A percentile compares a stretch with the other conserved stretches of the same genome.
Evolutionary conservation across 2,113 vertebrate genomes (phyloP).

Genomic region (Collichthys lucidus): DNA sequence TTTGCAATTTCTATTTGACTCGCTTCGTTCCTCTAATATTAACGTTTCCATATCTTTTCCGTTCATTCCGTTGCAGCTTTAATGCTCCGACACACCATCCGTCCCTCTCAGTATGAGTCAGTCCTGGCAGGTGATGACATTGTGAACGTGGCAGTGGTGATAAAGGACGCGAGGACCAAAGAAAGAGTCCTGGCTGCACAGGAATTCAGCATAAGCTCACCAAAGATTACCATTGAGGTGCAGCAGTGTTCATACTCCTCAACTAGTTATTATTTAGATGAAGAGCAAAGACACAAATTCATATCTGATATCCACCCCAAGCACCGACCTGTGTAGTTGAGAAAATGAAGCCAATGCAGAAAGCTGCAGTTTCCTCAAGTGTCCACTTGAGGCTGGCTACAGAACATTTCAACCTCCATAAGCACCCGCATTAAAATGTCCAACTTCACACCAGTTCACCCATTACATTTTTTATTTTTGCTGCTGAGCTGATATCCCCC

Average conservation of each 20-base stretch:
- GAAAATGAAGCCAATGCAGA: too few species aligned
- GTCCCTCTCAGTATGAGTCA: constrained; percentile 49
- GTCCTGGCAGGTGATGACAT: constrained; percentile 52
- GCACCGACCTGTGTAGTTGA: too few species aligned
- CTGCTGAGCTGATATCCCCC: too few species aligned
- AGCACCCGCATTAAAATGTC: too few species aligned
- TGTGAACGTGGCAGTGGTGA: constrained; percentile 69
- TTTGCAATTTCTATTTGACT: background rate
- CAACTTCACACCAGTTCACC: too few species aligned
- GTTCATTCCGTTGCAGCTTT: constrained; percentile 38
- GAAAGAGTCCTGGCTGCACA: constrained; percentile 60
- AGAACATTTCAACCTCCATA: too few species aligned
- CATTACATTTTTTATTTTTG: too few species aligned
- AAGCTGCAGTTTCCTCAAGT: too few species aligned
- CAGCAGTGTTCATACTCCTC: background rate
- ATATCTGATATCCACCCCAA: too few species aligned
- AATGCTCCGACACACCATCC: constrained; percentile 50
- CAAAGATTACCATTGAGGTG: constrained; percentile 64
- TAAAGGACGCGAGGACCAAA: constrained; percentile 60
- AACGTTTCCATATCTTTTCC: background rate
- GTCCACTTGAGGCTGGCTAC: too few species aligned
- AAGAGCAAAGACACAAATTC: constrained; percentile 17
- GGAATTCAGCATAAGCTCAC: constrained; percentile 66
- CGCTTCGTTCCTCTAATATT: background rate
- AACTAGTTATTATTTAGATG: constrained; percentile 1